These are phyloP conservation scores for Carlito syrichta DNA, from an alignment of 2,113 vertebrate species.

Conservation along the genomic window DNA sequence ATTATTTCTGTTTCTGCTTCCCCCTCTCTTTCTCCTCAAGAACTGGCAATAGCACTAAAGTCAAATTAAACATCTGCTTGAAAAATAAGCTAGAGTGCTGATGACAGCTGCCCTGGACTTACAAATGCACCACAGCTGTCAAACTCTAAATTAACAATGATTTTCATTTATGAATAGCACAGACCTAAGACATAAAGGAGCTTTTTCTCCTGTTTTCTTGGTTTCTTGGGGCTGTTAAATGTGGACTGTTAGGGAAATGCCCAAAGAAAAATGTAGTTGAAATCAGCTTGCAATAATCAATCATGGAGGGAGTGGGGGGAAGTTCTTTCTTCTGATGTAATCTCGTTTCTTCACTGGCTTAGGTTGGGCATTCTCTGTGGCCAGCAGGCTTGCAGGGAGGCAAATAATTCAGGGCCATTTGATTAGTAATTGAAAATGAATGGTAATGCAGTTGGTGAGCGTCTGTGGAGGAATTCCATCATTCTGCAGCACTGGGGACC, in stretches of 20 bases:
- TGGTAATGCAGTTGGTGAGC: neutral
- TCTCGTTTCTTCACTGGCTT: neutral
- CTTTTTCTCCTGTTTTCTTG: slow-evolving; percentile 3
- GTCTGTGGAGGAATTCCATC: neutral
- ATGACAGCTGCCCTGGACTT: slow-evolving; percentile 81
- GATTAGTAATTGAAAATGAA: neutral
- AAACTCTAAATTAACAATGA: slow-evolving; percentile 80
- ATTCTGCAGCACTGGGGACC: neutral
- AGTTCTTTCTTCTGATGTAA: neutral
- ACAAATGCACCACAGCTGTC: slow-evolving; percentile 82
- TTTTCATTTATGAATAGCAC: slow-evolving; percentile 79
- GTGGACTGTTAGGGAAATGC: slow-evolving; percentile 42
- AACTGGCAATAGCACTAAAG: slow-evolving; percentile 77
- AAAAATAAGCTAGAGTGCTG: slow-evolving; percentile 79
- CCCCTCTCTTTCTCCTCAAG: slow-evolving; percentile 73
- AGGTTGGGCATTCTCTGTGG: neutral
- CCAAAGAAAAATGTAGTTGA: slow-evolving; percentile 18
- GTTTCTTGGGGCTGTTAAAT: slow-evolving; percentile 47
- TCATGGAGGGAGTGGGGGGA: neutral
- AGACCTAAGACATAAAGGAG: slow-evolving; percentile 72
- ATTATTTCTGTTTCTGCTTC: slow-evolving; percentile 79
- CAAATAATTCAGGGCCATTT: neutral
- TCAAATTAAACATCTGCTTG: slow-evolving; percentile 87
- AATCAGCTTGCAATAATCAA: slow-evolving; percentile 18
- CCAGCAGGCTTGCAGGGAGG: neutral